Percentiles rank a stretch among this genome's conserved stretches.
phyloP scores from a whole-genome alignment of 1,140 invertebrate genomes.

The Drepana arcuata region DNA sequence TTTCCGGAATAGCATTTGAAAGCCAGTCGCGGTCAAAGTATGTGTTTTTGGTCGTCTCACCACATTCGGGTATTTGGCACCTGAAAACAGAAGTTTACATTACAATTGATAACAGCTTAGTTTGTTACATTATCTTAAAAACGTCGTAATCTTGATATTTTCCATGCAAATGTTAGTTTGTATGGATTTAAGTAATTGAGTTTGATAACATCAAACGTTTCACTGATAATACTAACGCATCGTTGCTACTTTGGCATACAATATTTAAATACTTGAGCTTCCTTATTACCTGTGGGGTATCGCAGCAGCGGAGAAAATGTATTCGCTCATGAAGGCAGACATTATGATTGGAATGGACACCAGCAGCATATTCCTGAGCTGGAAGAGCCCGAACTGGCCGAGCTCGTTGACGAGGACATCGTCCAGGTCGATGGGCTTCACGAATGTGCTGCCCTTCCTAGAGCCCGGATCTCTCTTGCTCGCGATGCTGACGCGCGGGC shows the following conservation, averaged over 20 bases:
- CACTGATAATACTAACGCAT: too few relatives aligned
- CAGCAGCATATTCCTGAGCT: conserved; percentile 33
- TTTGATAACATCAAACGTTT: too few relatives aligned
- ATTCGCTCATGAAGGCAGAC: conserved; percentile 49
- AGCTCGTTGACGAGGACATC: conserved; percentile 43
- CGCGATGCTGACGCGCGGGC: neutral
- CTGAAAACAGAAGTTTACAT: too few relatives aligned
- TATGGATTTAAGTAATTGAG: too few relatives aligned
- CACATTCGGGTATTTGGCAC: conserved; percentile 55
- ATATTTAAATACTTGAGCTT: too few relatives aligned
- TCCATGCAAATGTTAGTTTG: too few relatives aligned
- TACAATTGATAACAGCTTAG: too few relatives aligned
- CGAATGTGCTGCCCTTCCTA: conserved; percentile 2
- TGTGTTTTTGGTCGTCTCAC: conserved; percentile 21
- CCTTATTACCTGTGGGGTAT: conserved; percentile 45
- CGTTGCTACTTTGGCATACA: too few relatives aligned
- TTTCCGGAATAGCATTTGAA: conserved; percentile 36
- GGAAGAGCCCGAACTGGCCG: conserved; percentile 45
- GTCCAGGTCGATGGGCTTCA: conserved; percentile 32
- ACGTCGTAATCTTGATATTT: too few relatives aligned
- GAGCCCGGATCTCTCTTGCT: neutral
- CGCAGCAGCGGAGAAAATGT: conserved; percentile 45
- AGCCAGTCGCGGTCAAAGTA: conserved; percentile 40
- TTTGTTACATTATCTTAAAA: too few relatives aligned
- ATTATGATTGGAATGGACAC: conserved; percentile 37